These are phyloP conservation scores for Globia sparganii DNA, from an alignment of 2,888 invertebrate genomes.

Conservation along the genomic window DNA sequence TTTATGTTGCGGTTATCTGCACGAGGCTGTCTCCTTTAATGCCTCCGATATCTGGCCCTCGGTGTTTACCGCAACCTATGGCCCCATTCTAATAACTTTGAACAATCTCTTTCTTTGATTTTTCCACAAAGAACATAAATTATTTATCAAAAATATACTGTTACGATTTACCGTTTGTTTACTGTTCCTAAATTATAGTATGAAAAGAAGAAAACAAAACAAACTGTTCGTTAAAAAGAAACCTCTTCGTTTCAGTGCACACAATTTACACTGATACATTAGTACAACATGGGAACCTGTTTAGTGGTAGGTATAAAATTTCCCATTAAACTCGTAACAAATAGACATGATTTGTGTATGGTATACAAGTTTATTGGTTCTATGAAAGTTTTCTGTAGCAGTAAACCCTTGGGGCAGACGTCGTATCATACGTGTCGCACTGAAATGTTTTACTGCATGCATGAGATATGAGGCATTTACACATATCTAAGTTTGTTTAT, in stretches of 20 bases:
- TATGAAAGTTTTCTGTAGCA: slow-evolving; percentile 70
- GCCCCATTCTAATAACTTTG: slow-evolving; percentile 66
- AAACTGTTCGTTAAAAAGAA: slow-evolving; percentile 23
- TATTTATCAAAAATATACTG: slow-evolving; percentile 46
- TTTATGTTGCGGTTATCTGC: slow-evolving; percentile 77
- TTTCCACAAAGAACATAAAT: slow-evolving; percentile 46
- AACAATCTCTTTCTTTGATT: slow-evolving; percentile 58
- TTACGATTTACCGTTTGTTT: slow-evolving; percentile 49
- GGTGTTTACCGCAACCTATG: slow-evolving; percentile 68
- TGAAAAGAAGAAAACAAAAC: neutral
- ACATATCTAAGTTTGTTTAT: slow-evolving; percentile 22
- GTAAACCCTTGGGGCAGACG: slow-evolving; percentile 69
- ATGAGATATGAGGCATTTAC: slow-evolving; percentile 32
- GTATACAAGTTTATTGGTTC: slow-evolving; percentile 76
- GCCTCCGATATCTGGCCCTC: slow-evolving; percentile 67
- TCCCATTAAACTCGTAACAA: slow-evolving; percentile 73
- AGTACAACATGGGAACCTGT: slow-evolving; percentile 58
- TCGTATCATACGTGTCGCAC: slow-evolving; percentile 70
- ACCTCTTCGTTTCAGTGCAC: neutral
- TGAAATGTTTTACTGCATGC: slow-evolving; percentile 67
- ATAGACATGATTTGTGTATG: slow-evolving; percentile 76
- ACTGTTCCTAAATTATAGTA: slow-evolving; percentile 35
- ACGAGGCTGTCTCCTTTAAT: slow-evolving; percentile 70
- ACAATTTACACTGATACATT: slow-evolving; percentile 3
- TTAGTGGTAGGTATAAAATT: slow-evolving; percentile 36